Conservation (phyloP, 2,888 invertebrate species). For the Cryptocheilus praepositus region DNA sequence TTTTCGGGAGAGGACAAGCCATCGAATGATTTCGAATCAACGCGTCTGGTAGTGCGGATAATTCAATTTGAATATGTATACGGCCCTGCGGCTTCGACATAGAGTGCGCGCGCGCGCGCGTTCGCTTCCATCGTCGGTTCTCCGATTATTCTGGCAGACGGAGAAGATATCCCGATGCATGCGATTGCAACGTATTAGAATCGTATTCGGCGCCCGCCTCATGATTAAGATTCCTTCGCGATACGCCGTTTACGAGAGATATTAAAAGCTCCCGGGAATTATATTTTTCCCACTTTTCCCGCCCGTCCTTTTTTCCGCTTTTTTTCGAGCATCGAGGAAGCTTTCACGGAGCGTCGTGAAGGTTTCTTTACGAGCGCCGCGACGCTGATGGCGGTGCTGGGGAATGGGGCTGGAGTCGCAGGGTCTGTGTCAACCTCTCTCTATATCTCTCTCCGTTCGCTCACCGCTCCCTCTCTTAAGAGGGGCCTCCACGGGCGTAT, state of each 20-base stretch:
- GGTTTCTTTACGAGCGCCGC: constrained; percentile 43
- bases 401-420: constrained; percentile 11
- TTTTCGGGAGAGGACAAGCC: constrained; percentile 51
- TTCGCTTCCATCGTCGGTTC: neutral
- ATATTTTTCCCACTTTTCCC: too few species aligned
- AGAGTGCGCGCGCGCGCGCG: neutral
- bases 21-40: constrained; percentile 74
- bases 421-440: constrained; percentile 48
- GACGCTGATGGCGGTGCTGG: constrained; percentile 18
- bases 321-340: constrained; percentile 4
- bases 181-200: too few species aligned
- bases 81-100: constrained; percentile 21
- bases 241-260: too few species aligned
- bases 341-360: constrained; percentile 21
- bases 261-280: too few species aligned
- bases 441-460: constrained; percentile 21
- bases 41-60: constrained; percentile 72
- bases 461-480: constrained; percentile 36
- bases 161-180: neutral
- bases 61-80: constrained; percentile 75
- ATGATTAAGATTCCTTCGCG: too few species aligned
- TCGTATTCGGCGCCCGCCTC: neutral
- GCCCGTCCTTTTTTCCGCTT: neutral
- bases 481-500: constrained; percentile 60
- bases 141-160: neutral